phyloP scores from a whole-genome alignment of 2,113 vertebrate species.

The Naja naja region DNA sequence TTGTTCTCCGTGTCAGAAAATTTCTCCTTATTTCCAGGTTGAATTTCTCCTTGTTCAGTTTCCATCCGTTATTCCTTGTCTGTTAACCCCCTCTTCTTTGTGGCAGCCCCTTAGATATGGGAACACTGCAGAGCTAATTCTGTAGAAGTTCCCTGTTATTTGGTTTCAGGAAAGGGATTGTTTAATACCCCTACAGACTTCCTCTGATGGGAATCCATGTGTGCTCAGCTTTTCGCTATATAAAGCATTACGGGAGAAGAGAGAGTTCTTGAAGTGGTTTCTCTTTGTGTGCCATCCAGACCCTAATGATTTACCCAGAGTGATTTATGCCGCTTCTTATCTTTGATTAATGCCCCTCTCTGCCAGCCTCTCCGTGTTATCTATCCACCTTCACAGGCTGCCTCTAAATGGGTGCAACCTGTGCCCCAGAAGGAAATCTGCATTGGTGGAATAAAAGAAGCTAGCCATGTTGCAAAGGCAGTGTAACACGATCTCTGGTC shows the following conservation, averaged over 20 bases:
- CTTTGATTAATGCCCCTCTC: not conserved
- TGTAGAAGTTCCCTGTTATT: not conserved
- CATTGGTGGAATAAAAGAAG: slow-evolving; percentile 65
- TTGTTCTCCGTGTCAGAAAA: too few species aligned
- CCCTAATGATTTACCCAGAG: not conserved
- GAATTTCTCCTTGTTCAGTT: not conserved
- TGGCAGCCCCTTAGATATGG: not conserved
- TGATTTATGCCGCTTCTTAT: slow-evolving; percentile 32
- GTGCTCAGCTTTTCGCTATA: slow-evolving; percentile 20
- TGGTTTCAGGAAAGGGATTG: not conserved
- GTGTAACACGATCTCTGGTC: slow-evolving; percentile 53
- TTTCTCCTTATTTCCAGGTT: too few species aligned
- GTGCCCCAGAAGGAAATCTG: slow-evolving; percentile 23
- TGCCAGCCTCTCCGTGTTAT: not conserved
- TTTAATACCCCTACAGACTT: not conserved
- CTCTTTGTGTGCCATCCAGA: slow-evolving; percentile 27
- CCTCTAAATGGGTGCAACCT: not conserved
- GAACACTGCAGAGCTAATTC: not conserved
- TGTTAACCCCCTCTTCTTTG: not conserved
- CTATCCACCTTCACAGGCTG: not conserved
- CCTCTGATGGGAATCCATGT: slow-evolving; percentile 46
- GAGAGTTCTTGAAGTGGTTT: slow-evolving; percentile 36
- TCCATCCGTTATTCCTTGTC: not conserved
- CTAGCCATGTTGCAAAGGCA: slow-evolving; percentile 52
- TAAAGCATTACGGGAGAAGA: slow-evolving; percentile 50